A percentile compares a stretch with the other conserved stretches of the same genome.
phyloP scores from a whole-genome alignment of 2,797 vertebrate species.

The Silurus lanzhouensis region DNA sequence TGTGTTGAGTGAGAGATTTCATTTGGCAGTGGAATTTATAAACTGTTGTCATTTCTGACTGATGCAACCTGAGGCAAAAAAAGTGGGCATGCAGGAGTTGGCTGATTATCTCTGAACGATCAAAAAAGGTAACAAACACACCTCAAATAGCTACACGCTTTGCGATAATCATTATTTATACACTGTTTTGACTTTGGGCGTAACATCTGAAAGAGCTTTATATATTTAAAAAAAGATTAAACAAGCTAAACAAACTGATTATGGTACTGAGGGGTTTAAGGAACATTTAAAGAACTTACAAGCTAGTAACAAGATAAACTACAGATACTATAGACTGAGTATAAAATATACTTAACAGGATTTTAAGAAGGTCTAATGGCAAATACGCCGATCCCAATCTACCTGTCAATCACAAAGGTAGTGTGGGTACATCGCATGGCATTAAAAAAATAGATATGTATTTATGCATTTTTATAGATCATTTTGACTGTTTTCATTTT shows the following conservation, averaged over 20 bases:
- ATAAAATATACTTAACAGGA: too few species aligned
- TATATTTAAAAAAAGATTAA: background rate
- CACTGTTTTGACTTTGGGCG: background rate
- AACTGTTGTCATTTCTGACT: constrained; percentile 64
- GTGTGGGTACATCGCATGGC: too few species aligned
- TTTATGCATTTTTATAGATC: too few species aligned
- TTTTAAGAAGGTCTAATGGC: too few species aligned
- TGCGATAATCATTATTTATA: constrained; percentile 20
- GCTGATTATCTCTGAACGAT: constrained; percentile 43
- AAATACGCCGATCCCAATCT: too few species aligned
- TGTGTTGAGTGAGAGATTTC: constrained; percentile 58
- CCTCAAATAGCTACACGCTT: constrained; percentile 44
- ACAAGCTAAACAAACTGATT: background rate
- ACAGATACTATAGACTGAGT: too few species aligned
- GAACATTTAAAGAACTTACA: background rate
- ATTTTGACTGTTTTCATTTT: too few species aligned
- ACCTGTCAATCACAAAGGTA: too few species aligned
- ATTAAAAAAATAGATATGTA: too few species aligned
- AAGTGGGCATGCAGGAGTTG: constrained; percentile 52
- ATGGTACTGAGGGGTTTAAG: too few species aligned
- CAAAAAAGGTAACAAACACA: constrained; percentile 26
- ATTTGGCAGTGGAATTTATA: constrained; percentile 61
- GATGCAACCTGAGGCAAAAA: constrained; percentile 60
- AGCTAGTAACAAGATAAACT: too few species aligned
- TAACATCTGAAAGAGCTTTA: background rate